A percentile compares a stretch with the other conserved stretches of the same genome.
phyloP scores from a whole-genome alignment of 2,113 vertebrate species.

The Girardinichthys multiradiatus region DNA sequence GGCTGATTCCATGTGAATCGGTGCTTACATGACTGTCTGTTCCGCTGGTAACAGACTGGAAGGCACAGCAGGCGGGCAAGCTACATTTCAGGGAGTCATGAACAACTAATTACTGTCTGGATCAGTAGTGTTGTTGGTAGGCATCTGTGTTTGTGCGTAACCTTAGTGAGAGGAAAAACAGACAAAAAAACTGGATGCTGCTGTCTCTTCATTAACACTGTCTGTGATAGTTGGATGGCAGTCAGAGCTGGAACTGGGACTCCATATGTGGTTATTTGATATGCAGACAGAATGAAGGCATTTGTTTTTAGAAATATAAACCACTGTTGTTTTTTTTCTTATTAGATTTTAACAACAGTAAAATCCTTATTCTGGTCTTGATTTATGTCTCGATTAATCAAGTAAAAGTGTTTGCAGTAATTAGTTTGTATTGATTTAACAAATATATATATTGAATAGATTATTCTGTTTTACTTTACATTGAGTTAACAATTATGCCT shows the following conservation, averaged over 20 bases:
- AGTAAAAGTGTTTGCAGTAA: neutral
- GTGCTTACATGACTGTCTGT: slow-evolving; percentile 2
- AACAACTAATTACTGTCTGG: slow-evolving; percentile 69
- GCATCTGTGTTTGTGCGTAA: slow-evolving; percentile 45
- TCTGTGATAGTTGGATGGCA: slow-evolving; percentile 12
- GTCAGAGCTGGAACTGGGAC: slow-evolving; percentile 1
- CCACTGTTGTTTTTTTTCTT: neutral
- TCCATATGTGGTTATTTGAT: slow-evolving; percentile 2
- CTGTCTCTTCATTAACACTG: slow-evolving; percentile 41
- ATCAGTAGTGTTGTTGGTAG: slow-evolving; percentile 51
- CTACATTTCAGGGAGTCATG: slow-evolving; percentile 54
- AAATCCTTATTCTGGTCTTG: neutral
- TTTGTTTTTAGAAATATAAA: slow-evolving; percentile 13
- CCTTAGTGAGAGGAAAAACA: slow-evolving; percentile 50
- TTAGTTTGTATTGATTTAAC: neutral
- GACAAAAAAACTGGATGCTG: slow-evolving; percentile 33
- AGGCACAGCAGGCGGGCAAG: slow-evolving; percentile 51
- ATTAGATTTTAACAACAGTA: neutral
- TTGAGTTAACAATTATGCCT: too few relatives aligned
- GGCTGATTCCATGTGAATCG: neutral
- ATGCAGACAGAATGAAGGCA: slow-evolving; percentile 1
- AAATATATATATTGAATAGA: too few relatives aligned
- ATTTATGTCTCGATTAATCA: neutral
- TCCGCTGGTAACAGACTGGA: slow-evolving; percentile 38
- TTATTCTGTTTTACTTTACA: too few relatives aligned